A percentile compares a stretch with the other conserved stretches of the same genome.
Evolutionary conservation across 2,797 vertebrate genomes (phyloP).

Genomic region (Anguilla marmorata): DNA sequence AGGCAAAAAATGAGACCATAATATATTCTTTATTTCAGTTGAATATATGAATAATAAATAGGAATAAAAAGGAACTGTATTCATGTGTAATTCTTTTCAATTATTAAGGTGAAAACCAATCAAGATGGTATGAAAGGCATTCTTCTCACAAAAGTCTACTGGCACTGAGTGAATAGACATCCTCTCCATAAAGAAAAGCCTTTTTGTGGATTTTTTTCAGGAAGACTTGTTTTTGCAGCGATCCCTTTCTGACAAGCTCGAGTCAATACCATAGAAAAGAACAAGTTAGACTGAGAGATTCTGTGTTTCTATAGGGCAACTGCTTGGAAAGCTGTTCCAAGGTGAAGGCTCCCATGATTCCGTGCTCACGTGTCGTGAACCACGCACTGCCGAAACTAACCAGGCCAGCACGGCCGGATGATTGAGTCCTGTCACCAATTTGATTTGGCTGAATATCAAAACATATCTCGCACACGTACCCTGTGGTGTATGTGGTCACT

Average conservation of each 20-base stretch:
- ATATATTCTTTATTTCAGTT: not conserved
- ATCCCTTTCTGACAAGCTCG: slow-evolving; percentile 12
- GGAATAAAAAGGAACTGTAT: not conserved
- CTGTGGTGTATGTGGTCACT: not conserved
- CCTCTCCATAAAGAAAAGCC: not conserved
- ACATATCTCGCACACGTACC: slow-evolving; percentile 10
- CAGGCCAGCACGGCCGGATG: slow-evolving; percentile 45
- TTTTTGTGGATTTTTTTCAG: not conserved
- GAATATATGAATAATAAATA: not conserved
- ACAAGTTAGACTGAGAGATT: slow-evolving; percentile 61
- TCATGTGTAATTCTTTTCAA: not conserved
- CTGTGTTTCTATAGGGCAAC: slow-evolving; percentile 65
- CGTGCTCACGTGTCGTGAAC: slow-evolving; percentile 33
- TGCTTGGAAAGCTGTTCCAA: slow-evolving; percentile 65
- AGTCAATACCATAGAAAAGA: not conserved
- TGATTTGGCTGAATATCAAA: not conserved
- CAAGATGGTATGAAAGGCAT: not conserved
- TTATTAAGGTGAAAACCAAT: not conserved
- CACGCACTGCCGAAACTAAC: slow-evolving; percentile 50
- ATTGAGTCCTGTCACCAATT: slow-evolving; percentile 48
- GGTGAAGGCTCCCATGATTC: slow-evolving; percentile 52
- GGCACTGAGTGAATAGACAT: slow-evolving; percentile 5
- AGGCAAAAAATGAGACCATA: not conserved
- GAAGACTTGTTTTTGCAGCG: slow-evolving; percentile 9
- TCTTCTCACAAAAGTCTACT: not conserved